Percentiles rank a stretch among this genome's conserved stretches.
phyloP scores from a whole-genome alignment of 37 sponge, comb jelly and placozoan genomes.

The Corticium candelabrum region DNA sequence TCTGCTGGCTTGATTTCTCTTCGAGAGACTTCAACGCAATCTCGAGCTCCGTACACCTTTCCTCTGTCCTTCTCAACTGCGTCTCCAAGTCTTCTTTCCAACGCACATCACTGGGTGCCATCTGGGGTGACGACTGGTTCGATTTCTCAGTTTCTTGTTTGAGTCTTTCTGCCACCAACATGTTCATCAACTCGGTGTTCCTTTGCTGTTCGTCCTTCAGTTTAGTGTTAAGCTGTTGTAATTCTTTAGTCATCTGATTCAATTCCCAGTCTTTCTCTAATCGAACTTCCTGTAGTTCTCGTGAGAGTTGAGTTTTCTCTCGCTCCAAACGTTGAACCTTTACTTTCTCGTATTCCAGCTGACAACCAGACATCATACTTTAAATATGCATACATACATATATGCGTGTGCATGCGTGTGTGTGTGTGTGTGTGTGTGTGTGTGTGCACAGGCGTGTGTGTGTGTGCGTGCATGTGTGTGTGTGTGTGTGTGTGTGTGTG shows the following conservation, averaged over 20 bases:
- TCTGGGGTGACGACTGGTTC: too few relatives aligned
- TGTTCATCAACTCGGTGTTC: neutral
- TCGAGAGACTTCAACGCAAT: too few relatives aligned
- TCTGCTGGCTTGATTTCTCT: too few relatives aligned
- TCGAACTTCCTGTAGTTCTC: neutral
- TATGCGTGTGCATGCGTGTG: too few relatives aligned
- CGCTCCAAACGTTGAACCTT: neutral
- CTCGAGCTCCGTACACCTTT: too few relatives aligned
- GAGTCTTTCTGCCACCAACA: too few relatives aligned
- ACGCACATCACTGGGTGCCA: too few relatives aligned
- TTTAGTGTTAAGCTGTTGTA: neutral
- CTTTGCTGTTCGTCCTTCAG: neutral
- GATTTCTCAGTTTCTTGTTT: too few relatives aligned
- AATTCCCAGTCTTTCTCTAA: neutral
- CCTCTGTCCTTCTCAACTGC: conserved; percentile 65
- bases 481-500: too few relatives aligned
- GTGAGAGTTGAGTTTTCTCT: neutral
- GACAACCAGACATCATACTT: neutral
- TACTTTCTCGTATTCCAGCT: neutral
- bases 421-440: too few relatives aligned
- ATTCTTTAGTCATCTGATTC: neutral
- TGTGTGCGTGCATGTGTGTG: too few relatives aligned
- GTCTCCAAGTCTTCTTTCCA: conserved; percentile 73
- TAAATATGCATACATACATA: neutral
- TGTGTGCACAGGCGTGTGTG: too few relatives aligned